Evolutionary conservation across 53 echinoderm and acorn worm genomes (phyloP).

Genomic region (Paracentrotus lividus): DNA sequence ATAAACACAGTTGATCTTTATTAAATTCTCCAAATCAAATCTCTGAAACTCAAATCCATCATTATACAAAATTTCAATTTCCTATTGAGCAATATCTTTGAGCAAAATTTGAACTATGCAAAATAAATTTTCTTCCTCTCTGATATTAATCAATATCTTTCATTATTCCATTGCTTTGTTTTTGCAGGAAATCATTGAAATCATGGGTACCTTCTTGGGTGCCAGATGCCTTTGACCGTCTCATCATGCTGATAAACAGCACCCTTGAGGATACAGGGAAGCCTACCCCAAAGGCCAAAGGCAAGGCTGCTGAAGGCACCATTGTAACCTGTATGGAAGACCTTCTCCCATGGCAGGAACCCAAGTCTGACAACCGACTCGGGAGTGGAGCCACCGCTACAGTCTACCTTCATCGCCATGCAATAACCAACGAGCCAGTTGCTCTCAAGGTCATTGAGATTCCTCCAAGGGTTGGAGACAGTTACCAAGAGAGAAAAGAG

Average conservation of each 20-base stretch:
- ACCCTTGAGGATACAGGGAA: neutral
- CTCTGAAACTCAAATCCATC: neutral
- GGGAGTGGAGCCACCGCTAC: slow-evolving; percentile 21
- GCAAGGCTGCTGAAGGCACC: slow-evolving; percentile 1
- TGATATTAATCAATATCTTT: neutral
- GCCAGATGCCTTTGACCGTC: neutral
- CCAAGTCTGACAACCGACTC: neutral
- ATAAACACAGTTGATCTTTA: neutral
- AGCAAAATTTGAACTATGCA: neutral
- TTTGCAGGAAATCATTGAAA: neutral
- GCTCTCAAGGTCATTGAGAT: slow-evolving; percentile 24
- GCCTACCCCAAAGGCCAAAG: neutral
- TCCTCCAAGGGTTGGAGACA: neutral
- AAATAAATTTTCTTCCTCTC: neutral
- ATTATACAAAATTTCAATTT: neutral
- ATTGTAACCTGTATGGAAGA: neutral
- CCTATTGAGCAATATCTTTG: neutral
- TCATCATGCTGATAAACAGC: neutral
- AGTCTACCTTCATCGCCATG: slow-evolving; percentile 27
- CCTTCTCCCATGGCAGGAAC: neutral
- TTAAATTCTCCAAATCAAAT: neutral
- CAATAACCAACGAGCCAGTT: slow-evolving; percentile 21
- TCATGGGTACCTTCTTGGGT: neutral
- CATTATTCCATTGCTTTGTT: neutral
- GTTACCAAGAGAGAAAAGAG: neutral